A percentile compares a stretch with the other conserved stretches of the same genome.
phyloP scores from a whole-genome alignment of 2,888 invertebrate genomes.

The Sicus ferrugineus region DNA sequence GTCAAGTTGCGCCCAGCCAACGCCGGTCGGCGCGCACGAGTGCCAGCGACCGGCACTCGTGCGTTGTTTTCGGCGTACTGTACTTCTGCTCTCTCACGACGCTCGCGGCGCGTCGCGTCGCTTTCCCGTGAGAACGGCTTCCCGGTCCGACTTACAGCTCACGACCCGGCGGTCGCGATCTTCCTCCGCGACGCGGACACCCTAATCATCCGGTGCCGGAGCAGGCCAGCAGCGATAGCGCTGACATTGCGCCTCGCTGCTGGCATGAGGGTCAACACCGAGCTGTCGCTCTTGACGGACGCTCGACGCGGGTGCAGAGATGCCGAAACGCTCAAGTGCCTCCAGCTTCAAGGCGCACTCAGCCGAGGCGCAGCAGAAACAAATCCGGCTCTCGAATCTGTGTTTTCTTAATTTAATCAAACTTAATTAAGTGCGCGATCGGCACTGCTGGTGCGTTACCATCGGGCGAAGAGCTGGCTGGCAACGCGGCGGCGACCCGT shows the following conservation, averaged over 20 bases:
- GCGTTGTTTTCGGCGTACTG: not conserved
- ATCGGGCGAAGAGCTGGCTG: slow-evolving; percentile 7
- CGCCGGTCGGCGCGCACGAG: not conserved
- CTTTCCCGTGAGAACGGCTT: slow-evolving; percentile 34
- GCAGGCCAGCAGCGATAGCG: not conserved
- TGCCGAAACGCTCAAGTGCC: slow-evolving; percentile 5
- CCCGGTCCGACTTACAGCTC: not conserved
- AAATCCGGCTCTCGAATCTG: slow-evolving; percentile 26
- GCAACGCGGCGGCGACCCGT: slow-evolving; percentile 7
- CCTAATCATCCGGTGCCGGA: slow-evolving; percentile 3
- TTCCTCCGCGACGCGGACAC: not conserved
- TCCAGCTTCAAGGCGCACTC: not conserved
- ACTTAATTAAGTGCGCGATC: slow-evolving; percentile 32
- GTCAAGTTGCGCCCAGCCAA: not conserved
- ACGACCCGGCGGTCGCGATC: not conserved
- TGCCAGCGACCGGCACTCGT: not conserved
- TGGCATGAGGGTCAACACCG: slow-evolving; percentile 34
- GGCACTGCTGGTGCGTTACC: not conserved
- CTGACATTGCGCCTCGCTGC: slow-evolving; percentile 20
- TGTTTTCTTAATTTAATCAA: slow-evolving; percentile 36
- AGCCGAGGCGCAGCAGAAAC: slow-evolving; percentile 2
- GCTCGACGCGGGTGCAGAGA: not conserved
- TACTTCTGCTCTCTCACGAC: not conserved
- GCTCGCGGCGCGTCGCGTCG: slow-evolving; percentile 31
- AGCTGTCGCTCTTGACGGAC: slow-evolving; percentile 22